Percentiles rank a stretch among this genome's conserved stretches.
phyloP scores from a whole-genome alignment of 2,113 vertebrate species.

The Nesoenas mayeri region DNA sequence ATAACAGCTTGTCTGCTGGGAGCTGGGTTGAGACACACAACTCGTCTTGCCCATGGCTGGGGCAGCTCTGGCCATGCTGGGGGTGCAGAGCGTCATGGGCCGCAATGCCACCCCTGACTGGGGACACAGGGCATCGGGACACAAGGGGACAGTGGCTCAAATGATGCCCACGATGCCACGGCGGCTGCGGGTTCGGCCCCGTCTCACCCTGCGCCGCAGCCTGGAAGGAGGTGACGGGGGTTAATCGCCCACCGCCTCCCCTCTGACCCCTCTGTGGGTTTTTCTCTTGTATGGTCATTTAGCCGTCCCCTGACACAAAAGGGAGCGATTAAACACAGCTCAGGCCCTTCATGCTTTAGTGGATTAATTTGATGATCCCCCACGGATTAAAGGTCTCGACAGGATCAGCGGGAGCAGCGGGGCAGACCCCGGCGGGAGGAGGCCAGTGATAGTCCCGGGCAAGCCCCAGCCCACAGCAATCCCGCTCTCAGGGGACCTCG shows the following conservation, averaged over 20 bases:
- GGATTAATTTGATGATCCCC: conserved; percentile 79
- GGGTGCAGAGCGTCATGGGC: rapidly evolving
- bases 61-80: background rate
- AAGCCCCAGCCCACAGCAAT: conserved; percentile 5
- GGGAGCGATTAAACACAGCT: conserved; percentile 76
- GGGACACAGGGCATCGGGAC: background rate
- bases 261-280: conserved; percentile 79
- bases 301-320: conserved; percentile 74
- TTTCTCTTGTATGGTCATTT: conserved; percentile 78
- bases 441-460: background rate
- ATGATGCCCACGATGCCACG: background rate
- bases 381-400: conserved; percentile 70
- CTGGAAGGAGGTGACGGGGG: conserved; percentile 70
- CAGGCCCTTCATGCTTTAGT: conserved; percentile 77
- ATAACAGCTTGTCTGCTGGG: conserved; percentile 47
- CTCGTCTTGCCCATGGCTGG: background rate
- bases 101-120: background rate
- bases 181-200: conserved; percentile 16
- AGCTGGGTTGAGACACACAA: background rate
- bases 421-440: conserved; percentile 26
- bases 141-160: background rate
- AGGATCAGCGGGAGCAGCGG: conserved; percentile 52
- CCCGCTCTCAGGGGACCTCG: background rate
- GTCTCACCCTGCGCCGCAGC: conserved; percentile 47
- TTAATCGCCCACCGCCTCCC: conserved; percentile 79